Evolutionary conservation across 2,888 invertebrate species (phyloP).

Genomic region (Apantesis nais): DNA sequence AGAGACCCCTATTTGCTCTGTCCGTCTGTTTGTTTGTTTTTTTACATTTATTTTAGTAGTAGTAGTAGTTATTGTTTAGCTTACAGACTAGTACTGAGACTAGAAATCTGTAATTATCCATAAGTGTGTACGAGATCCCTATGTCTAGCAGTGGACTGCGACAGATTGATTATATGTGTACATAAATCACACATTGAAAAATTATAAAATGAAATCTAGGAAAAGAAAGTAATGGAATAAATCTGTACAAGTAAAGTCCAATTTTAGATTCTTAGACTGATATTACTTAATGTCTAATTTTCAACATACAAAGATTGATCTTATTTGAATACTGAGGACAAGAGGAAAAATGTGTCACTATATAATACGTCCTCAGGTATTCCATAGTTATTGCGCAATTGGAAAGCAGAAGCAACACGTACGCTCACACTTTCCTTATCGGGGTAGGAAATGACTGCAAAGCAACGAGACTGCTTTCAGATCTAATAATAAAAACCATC

Average conservation of each 20-base stretch:
- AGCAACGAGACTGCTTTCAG: slow-evolving; percentile 25
- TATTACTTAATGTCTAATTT: neutral
- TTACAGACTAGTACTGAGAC: neutral
- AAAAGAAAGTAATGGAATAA: too few species aligned
- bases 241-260: too few species aligned
- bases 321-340: neutral
- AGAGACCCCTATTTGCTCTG: too few species aligned
- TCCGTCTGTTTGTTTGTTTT: too few species aligned
- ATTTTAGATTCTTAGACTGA: neutral
- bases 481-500: slow-evolving; percentile 29
- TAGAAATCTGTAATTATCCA: too few species aligned
- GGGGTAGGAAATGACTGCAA: slow-evolving; percentile 54
- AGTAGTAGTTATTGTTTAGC: too few species aligned
- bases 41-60: too few species aligned
- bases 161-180: too few species aligned
- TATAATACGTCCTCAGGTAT: slow-evolving; percentile 28
- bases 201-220: too few species aligned
- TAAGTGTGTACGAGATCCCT: too few species aligned
- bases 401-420: slow-evolving; percentile 42
- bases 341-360: neutral
- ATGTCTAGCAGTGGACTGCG: too few species aligned
- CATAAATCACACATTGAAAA: too few species aligned
- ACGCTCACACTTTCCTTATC: slow-evolving; percentile 68
- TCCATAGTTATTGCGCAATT: slow-evolving; percentile 56
- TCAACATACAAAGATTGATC: neutral